Percentiles rank a stretch among this genome's conserved stretches.
Conservation (phyloP, 2,797 vertebrate species). For the Lithobates pipiens region DNA sequence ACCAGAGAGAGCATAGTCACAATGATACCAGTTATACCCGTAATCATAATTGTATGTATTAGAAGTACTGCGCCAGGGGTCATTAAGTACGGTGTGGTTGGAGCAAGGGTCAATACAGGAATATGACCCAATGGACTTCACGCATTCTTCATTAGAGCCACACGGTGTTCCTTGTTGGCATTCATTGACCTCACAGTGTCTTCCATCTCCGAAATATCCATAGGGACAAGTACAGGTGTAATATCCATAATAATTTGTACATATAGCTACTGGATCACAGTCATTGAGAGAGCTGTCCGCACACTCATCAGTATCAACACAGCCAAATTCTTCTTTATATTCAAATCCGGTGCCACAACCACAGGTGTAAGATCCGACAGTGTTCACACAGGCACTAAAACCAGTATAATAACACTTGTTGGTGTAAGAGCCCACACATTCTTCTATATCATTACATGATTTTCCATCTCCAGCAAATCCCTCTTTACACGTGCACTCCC, state of each 20-base stretch:
- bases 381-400: too few species aligned
- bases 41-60: neutral
- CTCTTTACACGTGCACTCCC: constrained; percentile 68
- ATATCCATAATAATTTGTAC: constrained; percentile 62
- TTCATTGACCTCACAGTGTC: constrained; percentile 47
- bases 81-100: constrained; percentile 43
- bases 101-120: constrained; percentile 64
- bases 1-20: constrained; percentile 46
- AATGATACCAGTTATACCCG: constrained; percentile 17
- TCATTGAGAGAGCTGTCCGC: neutral
- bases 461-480: constrained; percentile 28
- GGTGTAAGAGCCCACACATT: too few species aligned
- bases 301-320: constrained; percentile 1
- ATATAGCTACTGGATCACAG: constrained; percentile 59
- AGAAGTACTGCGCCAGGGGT: constrained; percentile 63
- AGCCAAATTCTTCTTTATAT: too few species aligned
- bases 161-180: constrained; percentile 56
- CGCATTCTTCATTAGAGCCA: constrained; percentile 48
- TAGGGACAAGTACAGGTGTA: constrained; percentile 63
- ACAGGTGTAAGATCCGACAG: too few species aligned
- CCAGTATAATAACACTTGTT: too few species aligned
- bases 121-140: neutral
- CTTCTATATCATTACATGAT: neutral
- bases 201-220: constrained; percentile 64
- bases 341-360: too few species aligned